These are phyloP conservation scores for Halichondria panicea DNA, from an alignment of 37 sponge, comb jelly and placozoan genomes.

Conservation along the genomic window DNA sequence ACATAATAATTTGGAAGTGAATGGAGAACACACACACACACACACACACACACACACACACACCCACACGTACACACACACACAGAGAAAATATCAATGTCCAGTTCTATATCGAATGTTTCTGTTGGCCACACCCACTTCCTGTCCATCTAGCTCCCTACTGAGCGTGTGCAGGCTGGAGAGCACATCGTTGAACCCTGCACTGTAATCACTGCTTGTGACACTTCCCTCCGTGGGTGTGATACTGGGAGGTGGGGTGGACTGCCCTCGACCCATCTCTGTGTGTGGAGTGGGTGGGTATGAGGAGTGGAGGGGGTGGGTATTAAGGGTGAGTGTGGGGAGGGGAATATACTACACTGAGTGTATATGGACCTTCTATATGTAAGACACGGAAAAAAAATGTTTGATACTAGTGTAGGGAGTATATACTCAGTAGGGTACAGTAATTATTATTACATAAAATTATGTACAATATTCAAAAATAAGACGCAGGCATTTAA, in stretches of 20 bases:
- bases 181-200: constrained; percentile 14
- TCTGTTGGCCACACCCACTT: neutral
- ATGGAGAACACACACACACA: no score
- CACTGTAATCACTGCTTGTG: neutral
- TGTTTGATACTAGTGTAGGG: no score
- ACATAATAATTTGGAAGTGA: no score
- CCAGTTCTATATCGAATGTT: no score
- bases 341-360: neutral
- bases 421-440: no score
- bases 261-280: neutral
- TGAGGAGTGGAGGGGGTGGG: neutral
- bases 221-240: constrained; percentile 30
- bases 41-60: no score
- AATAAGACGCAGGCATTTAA: no score
- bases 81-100: no score
- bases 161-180: constrained; percentile 10
- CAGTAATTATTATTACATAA: no score
- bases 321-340: neutral
- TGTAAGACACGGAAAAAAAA: no score
- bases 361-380: neutral
- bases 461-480: no score
- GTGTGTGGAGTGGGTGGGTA: neutral
- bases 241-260: neutral
- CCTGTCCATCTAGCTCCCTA: constrained; percentile 1
- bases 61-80: no score